Evolutionary conservation across 2,888 invertebrate genomes (phyloP).

Genomic region (Lepidonotus clava): DNA sequence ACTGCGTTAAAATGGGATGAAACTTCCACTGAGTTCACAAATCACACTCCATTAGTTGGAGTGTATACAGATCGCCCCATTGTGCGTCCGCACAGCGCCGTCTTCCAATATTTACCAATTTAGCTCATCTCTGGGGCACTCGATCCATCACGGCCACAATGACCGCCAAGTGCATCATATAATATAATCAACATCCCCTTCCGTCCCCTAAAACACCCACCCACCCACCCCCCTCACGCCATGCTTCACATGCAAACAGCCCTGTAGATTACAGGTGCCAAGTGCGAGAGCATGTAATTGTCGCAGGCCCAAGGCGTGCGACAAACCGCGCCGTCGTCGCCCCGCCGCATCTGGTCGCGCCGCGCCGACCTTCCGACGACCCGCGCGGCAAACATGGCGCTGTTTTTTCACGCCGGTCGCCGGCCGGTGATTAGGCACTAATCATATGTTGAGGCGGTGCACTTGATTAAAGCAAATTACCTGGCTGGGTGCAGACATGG

Average conservation of each 20-base stretch:
- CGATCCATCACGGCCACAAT: not conserved
- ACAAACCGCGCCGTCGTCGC: not conserved
- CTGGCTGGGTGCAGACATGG: not conserved
- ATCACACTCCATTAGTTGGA: not conserved
- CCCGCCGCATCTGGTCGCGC: not conserved
- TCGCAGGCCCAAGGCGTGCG: not conserved
- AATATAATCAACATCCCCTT: slow-evolving; percentile 12
- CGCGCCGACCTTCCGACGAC: not conserved
- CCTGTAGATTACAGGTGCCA: slow-evolving; percentile 18
- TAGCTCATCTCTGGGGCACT: not conserved
- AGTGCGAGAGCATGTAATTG: slow-evolving; percentile 3
- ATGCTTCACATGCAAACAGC: not conserved
- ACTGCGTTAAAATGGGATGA: too few relatives aligned
- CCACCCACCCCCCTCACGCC: not conserved
- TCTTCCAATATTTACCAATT: slow-evolving; percentile 33
- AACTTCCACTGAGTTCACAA: too few relatives aligned
- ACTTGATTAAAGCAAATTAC: not conserved
- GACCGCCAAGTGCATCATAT: not conserved
- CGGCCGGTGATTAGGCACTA: not conserved
- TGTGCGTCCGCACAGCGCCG: not conserved
- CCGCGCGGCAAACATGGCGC: not conserved
- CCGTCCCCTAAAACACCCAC: not conserved
- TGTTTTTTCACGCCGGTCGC: not conserved
- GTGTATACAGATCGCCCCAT: slow-evolving; percentile 21
- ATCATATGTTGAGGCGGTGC: slow-evolving; percentile 18